Base-by-base conservation (phyloP, 2,797 vertebrate genomes). In the Mormyrus proboscirostris region DNA sequence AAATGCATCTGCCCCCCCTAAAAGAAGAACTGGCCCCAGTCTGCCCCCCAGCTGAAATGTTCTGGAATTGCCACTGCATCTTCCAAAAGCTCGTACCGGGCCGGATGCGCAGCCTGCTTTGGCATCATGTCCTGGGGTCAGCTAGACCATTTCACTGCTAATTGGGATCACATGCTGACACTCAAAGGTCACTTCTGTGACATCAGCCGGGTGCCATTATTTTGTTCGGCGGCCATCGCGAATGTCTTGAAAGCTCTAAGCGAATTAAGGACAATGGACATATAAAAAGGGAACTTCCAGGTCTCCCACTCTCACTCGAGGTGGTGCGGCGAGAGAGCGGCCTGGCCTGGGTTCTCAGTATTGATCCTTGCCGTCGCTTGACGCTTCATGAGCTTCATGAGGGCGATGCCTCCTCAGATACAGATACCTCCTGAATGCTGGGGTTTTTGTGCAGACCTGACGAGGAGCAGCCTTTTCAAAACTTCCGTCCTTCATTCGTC, bases 341-440 rank as follows among this genome's bases (percentile, higher is more conserved):
- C 69, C 82, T 53, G 62, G 25, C 86, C 85, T 90, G 91, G 91
- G 89, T 87, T 87, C 89, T 89, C 62, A n/a, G 59, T 94, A 92
- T 92, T 94, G 92, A 94, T 92, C 89, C 92, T 90, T 93, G 90
- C 90, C 93, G 50, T 91, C 91, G 90, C 90, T 92, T 92, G 93
- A 94, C 92, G 90, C 91, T 92, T 93, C 93, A 90, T 93, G 91
- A 92, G 91, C 91, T 91, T 92, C 90, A 92, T 88, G 90, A 92
- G 88, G 87, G 86, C 73, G 88, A 92, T 93, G 90, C 90, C 90
- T 92, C 65, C 86, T 90, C 90, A 90, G 87, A 89, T 90, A 88
- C 90, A 91, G 89, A 90, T 62, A 88, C 88, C 84, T 76, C 51
- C 89, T 88, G 38, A 91, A 92, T 53, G 49, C 73, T 57, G 86